Base-by-base conservation (phyloP, 2,888 invertebrate species). In the Lepidonotus clava region DNA sequence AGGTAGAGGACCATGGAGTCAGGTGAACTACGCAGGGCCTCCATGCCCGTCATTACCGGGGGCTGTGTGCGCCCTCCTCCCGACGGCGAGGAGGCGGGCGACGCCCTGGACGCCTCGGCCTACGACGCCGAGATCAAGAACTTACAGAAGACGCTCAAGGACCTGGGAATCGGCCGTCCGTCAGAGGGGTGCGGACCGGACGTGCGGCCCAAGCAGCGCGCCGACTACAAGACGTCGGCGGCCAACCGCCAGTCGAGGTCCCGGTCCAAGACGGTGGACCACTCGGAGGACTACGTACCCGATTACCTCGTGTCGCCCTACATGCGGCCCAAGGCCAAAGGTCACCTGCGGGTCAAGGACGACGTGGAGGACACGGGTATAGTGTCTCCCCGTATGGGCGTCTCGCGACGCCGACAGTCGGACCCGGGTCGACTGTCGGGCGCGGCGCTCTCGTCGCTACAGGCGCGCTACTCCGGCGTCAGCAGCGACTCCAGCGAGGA, bases 91-190 rank as follows among this genome's bases (percentile, higher is more conserved):
- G 71, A 85, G 32, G 71, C n/a, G 46, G 36, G 36, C 2, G 85
- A 85, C 67, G 18, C 84, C 1, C 36, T n/a, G 6, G 66, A 66
- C 38, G 11, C 76, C 14, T 21, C 40, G 2, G 67, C 46, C 46
- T 85, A 85, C 38, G 85, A 85, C 76, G 67, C 46, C 14, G 85
- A 85, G 71, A 85, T 85, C 21, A 85, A 85, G 51, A 41, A 61
- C 51, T 51, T 85, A 1, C 85, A 85, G 71, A 61, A 71, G 28
- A 85, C 85, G 32, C 67, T 85, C n/a, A 61, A 85, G 32, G 71
- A 85, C 18, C 71, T 85, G 24, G 85, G 85, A 32, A 67, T 85
- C 2, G 84, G 80, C 1, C 80, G 80, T 14, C 80, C 80, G 11
- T 28, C 80, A 0, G 80, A 80, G 1, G 80, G 24, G 14, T 80